Evolutionary conservation across 2,888 invertebrate species (phyloP), one percentile per base, ranked within the genome.

Genomic region (Troides oblongomaculatus): DNA sequence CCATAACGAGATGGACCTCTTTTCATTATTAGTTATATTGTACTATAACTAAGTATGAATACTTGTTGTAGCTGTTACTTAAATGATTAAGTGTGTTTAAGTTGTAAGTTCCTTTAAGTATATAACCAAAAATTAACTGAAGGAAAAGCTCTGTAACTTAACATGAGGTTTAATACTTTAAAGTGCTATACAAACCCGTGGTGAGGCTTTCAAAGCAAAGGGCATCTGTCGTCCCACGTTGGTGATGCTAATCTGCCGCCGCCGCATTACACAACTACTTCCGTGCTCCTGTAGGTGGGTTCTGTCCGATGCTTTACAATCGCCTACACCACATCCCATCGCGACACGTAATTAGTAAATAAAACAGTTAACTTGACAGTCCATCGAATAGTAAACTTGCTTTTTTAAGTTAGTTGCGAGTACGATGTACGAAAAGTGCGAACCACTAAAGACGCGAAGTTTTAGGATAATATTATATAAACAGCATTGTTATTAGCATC

Each of bases 221-320:
- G 62, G 64, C 62, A 62, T 21, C 46, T 43, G 62, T 39, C 64
- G 25, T 43, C 69, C 69, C 69, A 69, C 69, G 69, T 65, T 57
- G 62, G 50, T 57, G 69, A 69, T 69, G 18, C 1, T 63, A 66
- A 66, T 70, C 70, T 66, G 36, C 58, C 50, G 66, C 70, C 59
- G 63, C 66, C 64, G 66, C 66, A 59, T 63, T 70, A 66, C 70
- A 63, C 62, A 66, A 70, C 66, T 7, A 43, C 59, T 66, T 63
- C 62, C 64, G 59, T 25, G 59, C 64, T 53, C 39, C 39, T 5
- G 66, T 62, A 57, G 66, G 43, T 43, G 69, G 61, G 46, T 53
- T 62, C 62, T 58, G 69, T 58, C 69, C 46, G 57, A 61, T 61
- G 70, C 63, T 68, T 68, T 66, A 65, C 66, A 70, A 68, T 71